These are phyloP conservation scores for Rhabdophis nuchalis DNA, from an alignment of 2,797 vertebrate genomes.

Conservation along the genomic window DNA sequence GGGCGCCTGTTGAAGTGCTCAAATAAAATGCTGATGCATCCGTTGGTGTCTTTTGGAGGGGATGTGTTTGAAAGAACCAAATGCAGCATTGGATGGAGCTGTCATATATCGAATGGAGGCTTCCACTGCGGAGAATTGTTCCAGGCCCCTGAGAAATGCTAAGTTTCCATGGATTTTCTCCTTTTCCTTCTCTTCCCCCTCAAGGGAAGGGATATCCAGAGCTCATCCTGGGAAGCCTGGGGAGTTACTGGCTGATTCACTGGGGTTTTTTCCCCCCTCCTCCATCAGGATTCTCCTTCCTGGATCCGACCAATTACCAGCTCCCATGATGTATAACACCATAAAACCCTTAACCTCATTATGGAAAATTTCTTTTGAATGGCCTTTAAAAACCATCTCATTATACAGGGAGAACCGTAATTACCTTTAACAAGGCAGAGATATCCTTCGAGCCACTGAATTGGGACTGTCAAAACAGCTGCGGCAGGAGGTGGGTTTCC, in stretches of 20 bases:
- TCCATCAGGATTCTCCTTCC: constrained; percentile 57
- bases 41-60: not conserved
- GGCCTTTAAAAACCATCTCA: constrained; percentile 76
- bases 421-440: constrained; percentile 69
- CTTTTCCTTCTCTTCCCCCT: not conserved
- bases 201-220: no score
- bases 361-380: constrained; percentile 76
- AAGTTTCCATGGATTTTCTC: rapidly evolving
- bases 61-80: not conserved
- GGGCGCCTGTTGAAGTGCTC: not conserved
- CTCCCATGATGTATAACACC: constrained; percentile 69
- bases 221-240: constrained; percentile 26
- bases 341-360: constrained; percentile 76
- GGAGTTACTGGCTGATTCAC: constrained; percentile 45
- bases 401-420: constrained; percentile 73
- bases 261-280: constrained; percentile 27
- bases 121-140: not conserved
- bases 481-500: constrained; percentile 35
- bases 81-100: not conserved
- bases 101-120: not conserved
- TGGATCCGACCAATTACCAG: constrained; percentile 68
- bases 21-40: not conserved
- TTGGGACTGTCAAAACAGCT: constrained; percentile 57
- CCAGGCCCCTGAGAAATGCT: not conserved
- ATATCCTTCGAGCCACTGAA: constrained; percentile 61